Conservation (phyloP, 1,140 invertebrate genomes). For the Ruditapes philippinarum region DNA sequence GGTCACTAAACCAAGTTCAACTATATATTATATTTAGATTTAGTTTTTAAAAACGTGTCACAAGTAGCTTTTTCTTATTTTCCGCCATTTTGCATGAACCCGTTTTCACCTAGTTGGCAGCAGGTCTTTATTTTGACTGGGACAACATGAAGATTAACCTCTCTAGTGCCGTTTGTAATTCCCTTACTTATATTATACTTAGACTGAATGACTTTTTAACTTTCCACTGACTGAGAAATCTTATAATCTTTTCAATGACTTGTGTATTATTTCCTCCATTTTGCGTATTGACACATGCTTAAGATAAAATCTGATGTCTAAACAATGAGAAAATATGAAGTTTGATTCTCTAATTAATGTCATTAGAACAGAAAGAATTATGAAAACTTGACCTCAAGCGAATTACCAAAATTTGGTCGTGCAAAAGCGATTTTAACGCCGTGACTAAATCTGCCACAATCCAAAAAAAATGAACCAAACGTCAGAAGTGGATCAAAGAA, state of each 20-base stretch:
- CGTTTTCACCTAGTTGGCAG: conserved; percentile 16
- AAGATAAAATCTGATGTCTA: neutral
- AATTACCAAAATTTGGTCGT: neutral
- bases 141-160: neutral
- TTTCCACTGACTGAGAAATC: neutral
- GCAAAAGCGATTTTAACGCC: neutral
- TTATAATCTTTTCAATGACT: neutral
- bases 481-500: neutral
- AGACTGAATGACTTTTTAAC: conserved; percentile 50
- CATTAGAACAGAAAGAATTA: neutral
- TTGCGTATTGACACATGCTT: conserved; percentile 21
- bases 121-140: neutral
- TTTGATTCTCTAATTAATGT: conserved; percentile 3
- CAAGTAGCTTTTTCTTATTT: no score
- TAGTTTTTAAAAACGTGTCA: no score
- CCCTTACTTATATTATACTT: neutral
- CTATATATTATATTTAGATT: no score
- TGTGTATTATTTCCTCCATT: conserved; percentile 17
- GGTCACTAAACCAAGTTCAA: no score
- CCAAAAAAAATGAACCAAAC: neutral
- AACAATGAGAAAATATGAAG: conserved; percentile 37
- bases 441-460: neutral
- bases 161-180: neutral
- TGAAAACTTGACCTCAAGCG: conserved; percentile 12
- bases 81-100: no score